Evolutionary conservation across 1,140 invertebrate species (phyloP).

Genomic region (Saccostrea echinata): DNA sequence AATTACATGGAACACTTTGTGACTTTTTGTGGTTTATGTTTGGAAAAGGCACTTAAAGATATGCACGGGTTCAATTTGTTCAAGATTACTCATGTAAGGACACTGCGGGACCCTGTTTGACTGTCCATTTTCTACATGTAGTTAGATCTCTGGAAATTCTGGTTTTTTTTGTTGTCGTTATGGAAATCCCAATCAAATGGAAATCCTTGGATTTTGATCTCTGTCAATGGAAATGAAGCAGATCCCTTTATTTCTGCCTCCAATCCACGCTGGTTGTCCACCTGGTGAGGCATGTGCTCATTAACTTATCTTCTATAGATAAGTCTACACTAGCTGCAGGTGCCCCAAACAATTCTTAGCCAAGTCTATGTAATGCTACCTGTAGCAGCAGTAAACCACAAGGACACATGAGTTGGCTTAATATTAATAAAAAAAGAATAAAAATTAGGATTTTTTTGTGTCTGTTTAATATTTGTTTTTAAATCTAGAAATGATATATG

Average conservation of each 20-base stretch:
- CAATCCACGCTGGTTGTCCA: not conserved
- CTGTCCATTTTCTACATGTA: too few relatives aligned
- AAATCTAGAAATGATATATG: too few relatives aligned
- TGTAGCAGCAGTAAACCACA: not conserved
- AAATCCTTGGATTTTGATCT: not conserved
- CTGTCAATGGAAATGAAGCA: constrained; percentile 23
- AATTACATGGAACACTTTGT: too few relatives aligned
- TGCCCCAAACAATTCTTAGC: not conserved
- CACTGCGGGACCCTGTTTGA: too few relatives aligned
- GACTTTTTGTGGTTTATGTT: too few relatives aligned
- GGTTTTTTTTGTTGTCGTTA: not conserved
- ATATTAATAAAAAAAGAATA: too few relatives aligned
- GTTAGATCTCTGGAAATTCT: too few relatives aligned
- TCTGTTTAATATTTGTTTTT: too few relatives aligned
- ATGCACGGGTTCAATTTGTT: too few relatives aligned
- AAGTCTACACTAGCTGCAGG: constrained; percentile 13
- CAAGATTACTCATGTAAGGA: too few relatives aligned
- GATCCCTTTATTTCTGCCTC: not conserved
- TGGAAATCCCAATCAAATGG: not conserved
- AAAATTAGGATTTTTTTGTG: too few relatives aligned
- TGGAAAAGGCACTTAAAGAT: too few relatives aligned
- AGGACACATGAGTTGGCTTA: not conserved
- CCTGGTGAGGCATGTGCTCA: constrained; percentile 19
- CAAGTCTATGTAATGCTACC: not conserved
- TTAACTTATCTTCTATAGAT: constrained; percentile 17